Base-by-base conservation (phyloP, 2,888 invertebrate genomes). In the Podotricha telesiphe region DNA sequence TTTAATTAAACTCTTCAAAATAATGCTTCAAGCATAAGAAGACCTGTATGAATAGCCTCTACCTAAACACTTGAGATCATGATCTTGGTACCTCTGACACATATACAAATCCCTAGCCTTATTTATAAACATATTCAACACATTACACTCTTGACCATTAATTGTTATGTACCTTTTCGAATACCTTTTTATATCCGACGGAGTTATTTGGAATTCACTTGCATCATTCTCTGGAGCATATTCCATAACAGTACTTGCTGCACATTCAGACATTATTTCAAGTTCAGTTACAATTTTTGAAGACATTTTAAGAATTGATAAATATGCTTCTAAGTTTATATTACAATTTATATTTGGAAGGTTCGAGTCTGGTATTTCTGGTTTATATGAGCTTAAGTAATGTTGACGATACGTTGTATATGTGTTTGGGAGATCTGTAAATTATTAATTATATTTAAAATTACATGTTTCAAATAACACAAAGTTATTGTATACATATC, bases 71-170 rank as follows among this genome's bases (percentile, higher is more conserved):
- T 82, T 86, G 0, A 75, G 61, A 62, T 84, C 80, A 61, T 83
- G 74, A 73, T 87, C 77, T 68, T 81, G 84, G 66, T 82, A 86
- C 28, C 71, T 74, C 62, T 84, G 82, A 66, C 86, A 86, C 63
- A 85, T 82, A 51, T 77, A 78, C 2, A 87, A 74, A 73, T 87
- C 86, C 17, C 80, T 76, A 0, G 79, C 79, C 75, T 88, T 88
- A 66, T 86, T 86, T 13, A 81, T 70, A 42, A 87, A 68, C 1
- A 86, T 73, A 69, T 80, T 81, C 45, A 87, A 73, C 3, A 83
- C 78, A 71, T 87, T 87, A 68, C 78, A 81, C 68, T 81, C 75
- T 51, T 73, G 73, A 0, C 80, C 85, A 28, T 74, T 66, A 1
- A 85, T 68, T 3, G 69, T 75, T 1, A 86, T 72, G 71, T 75